Base-by-base conservation (phyloP, 2,113 vertebrate genomes). In the Triplophysa rosa region DNA sequence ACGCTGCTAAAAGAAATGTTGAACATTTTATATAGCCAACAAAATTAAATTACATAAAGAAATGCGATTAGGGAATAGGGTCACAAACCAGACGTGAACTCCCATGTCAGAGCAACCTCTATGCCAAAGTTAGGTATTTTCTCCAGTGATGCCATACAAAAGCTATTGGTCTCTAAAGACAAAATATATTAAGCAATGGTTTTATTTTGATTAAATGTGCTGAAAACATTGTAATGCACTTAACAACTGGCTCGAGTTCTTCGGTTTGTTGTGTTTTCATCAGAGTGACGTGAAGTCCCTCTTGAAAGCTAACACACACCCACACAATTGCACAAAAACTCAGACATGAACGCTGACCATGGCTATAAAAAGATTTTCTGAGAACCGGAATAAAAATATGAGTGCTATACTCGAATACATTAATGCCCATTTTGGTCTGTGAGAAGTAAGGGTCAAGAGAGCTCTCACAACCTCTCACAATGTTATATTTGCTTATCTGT, bases 381-480 rank as follows among this genome's bases (percentile, higher is more conserved):
- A 54, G 52, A 72, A 62, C 26, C 71, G 12, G 40, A 37, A 33
- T 33, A 42, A 1, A 74, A 42, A 61, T 24, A 72, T 29, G 45
- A 47, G 21, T 29, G 24, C 9, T 0, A n/a, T 45, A 21, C 45
- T 37, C 49, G 2, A 14, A 52, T 17, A 8, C 54, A 37, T 76
- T 19, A 52, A 54, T 65, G 47, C 7, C 74, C 21, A 65, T 91
- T 91, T 91, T 56, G 21, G 87, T 83, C 87, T 82, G 79, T 92
- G 91, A 88, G 92, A 92, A 91, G 54, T 16, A 0, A 21, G 82
- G 0, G 58, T 74, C 33, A 12, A 59, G 67, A 23, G 80, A 89
- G 84, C 89, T 92, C 91, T 87, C 91, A 92, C 79, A 88, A 88
- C 54, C 49, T 58, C 47, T 69, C 7, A 11, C 6, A 37, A 37